A percentile compares a stretch with the other conserved stretches of the same genome.
These are phyloP conservation scores for Drosophila subquinaria DNA, from an alignment of 2,888 invertebrate genomes.

Conservation along the genomic window DNA sequence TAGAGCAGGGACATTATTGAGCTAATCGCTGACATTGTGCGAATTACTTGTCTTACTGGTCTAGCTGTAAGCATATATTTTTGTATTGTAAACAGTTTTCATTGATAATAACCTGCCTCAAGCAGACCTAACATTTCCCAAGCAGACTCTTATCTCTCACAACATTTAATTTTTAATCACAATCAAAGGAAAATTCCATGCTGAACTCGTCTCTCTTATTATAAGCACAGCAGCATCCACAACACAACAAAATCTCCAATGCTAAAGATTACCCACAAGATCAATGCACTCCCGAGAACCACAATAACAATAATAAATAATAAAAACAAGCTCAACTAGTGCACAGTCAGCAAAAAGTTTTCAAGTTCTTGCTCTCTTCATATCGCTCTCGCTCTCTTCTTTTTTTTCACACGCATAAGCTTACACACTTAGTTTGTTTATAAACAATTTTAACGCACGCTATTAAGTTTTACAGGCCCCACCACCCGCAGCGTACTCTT, in stretches of 20 bases:
- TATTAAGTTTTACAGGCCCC: not conserved
- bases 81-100: not conserved
- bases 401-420: conserved; percentile 12
- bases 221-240: conserved; percentile 10
- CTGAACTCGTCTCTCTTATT: not conserved
- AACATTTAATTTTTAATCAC: not conserved
- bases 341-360: conserved; percentile 2
- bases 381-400: conserved; percentile 12
- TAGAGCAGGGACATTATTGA: conserved; percentile 14
- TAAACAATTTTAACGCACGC: conserved; percentile 58
- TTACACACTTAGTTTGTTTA: conserved; percentile 54
- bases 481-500: not conserved
- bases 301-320: conserved; percentile 11
- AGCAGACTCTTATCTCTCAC: conserved; percentile 19
- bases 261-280: conserved; percentile 59
- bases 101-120: conserved; percentile 45
- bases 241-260: conserved; percentile 35
- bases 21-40: conserved; percentile 37
- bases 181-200: conserved; percentile 57
- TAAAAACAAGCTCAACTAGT: not conserved
- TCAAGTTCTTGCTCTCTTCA: conserved; percentile 8
- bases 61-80: not conserved
- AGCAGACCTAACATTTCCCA: not conserved
- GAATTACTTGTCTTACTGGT: conserved; percentile 46
- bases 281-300: conserved; percentile 61